Evolutionary conservation across 1,140 invertebrate species (phyloP).

Genomic region (Magallana gigas): DNA sequence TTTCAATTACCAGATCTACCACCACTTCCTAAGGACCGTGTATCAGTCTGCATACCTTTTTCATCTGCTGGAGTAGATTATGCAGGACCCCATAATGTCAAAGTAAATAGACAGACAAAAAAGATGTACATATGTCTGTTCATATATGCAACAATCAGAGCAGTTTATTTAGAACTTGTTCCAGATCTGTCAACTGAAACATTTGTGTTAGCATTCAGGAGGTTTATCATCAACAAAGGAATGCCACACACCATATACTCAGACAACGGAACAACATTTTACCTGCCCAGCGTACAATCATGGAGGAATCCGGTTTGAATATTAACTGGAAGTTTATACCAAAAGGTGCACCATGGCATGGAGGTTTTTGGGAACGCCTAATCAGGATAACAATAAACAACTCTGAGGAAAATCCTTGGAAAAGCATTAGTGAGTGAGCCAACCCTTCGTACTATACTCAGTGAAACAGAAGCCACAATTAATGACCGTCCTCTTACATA

Average conservation of each 20-base stretch:
- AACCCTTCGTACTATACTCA: not conserved
- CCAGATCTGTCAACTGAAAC: constrained; percentile 6
- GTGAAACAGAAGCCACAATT: not conserved
- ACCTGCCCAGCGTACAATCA: too few species aligned
- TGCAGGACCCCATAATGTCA: constrained; percentile 51
- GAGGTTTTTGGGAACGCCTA: constrained; percentile 35
- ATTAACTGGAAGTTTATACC: constrained; percentile 41
- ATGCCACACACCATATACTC: constrained; percentile 27
- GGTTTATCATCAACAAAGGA: not conserved
- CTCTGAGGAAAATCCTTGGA: constrained; percentile 4
- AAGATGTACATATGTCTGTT: constrained; percentile 41
- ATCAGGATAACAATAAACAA: constrained; percentile 34
- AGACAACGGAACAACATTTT: constrained; percentile 34
- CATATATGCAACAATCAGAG: constrained; percentile 16
- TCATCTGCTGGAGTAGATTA: constrained; percentile 50
- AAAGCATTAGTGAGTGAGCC: constrained; percentile 4
- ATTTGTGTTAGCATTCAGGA: constrained; percentile 35
- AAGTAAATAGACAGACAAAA: not conserved
- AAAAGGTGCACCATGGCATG: constrained; percentile 34
- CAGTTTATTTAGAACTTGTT: constrained; percentile 25
- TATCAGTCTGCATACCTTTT: constrained; percentile 41
- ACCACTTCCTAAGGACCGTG: constrained; percentile 45
- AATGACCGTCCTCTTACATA: constrained; percentile 34
- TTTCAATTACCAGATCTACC: constrained; percentile 38
- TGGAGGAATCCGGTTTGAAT: not conserved